These are phyloP conservation scores for Thyatira batis DNA, from an alignment of 2,888 invertebrate species.

Conservation along the genomic window DNA sequence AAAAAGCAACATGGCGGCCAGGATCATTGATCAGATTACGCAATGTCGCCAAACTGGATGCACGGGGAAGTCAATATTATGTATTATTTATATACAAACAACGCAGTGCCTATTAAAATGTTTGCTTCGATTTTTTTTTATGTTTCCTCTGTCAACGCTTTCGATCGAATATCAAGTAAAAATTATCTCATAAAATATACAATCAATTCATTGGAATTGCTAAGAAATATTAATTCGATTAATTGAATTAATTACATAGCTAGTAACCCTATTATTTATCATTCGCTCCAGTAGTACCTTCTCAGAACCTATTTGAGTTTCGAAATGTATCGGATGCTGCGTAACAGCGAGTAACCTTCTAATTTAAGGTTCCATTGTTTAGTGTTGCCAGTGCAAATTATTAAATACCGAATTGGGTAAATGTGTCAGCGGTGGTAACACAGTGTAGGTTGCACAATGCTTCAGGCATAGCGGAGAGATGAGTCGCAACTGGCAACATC, in stretches of 20 bases:
- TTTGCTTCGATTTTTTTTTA: constrained; percentile 31
- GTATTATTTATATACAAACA: constrained; percentile 59
- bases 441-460: constrained; percentile 63
- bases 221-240: background rate
- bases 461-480: constrained; percentile 62
- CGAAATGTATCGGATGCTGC: constrained; percentile 49
- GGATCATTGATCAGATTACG: constrained; percentile 79
- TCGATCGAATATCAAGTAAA: background rate
- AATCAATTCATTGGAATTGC: too few relatives aligned
- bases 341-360: constrained; percentile 56
- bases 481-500: constrained; percentile 53
- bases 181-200: too few relatives aligned
- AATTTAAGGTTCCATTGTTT: constrained; percentile 71
- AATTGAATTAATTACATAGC: background rate
- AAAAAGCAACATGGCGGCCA: constrained; percentile 59
- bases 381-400: constrained; percentile 63
- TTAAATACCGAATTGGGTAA: constrained; percentile 68
- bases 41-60: constrained; percentile 77
- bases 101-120: constrained; percentile 23
- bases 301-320: constrained; percentile 34
- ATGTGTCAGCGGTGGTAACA: constrained; percentile 61
- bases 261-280: background rate
- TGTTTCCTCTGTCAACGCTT: too few relatives aligned
- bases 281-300: background rate
- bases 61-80: constrained; percentile 57